phyloP scores from a whole-genome alignment of 2,797 vertebrate genomes.

The Lagocephalus sceleratus region DNA sequence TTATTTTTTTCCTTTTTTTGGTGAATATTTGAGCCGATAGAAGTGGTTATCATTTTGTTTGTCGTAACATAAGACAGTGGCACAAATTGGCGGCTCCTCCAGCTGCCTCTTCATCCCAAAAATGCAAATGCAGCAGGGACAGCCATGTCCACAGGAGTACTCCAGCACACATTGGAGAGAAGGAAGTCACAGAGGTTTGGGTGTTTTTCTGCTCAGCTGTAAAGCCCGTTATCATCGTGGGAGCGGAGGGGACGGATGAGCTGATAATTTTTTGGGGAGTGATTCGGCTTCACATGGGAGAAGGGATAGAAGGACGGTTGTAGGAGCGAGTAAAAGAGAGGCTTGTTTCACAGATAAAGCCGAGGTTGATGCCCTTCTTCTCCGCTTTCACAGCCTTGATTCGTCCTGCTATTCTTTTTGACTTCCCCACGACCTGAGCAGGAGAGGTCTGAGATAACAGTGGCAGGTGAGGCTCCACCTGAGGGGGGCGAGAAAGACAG shows the following conservation, averaged over 20 bases:
- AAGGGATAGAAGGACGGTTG: constrained; percentile 27
- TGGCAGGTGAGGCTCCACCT: constrained; percentile 24
- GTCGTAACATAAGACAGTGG: not conserved
- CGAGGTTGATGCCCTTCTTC: constrained; percentile 32
- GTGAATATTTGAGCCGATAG: constrained; percentile 7
- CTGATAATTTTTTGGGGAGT: constrained; percentile 48
- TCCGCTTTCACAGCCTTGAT: constrained; percentile 43
- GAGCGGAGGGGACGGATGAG: constrained; percentile 61
- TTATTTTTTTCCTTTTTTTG: constrained; percentile 13
- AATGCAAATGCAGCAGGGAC: constrained; percentile 30
- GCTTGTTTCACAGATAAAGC: constrained; percentile 43
- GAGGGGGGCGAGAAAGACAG: constrained; percentile 9
- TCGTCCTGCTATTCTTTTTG: constrained; percentile 25
- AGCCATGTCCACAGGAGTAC: constrained; percentile 37
- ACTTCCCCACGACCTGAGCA: constrained; percentile 31
- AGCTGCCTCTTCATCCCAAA: not conserved
- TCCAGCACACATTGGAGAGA: constrained; percentile 19
- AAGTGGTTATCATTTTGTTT: constrained; percentile 4
- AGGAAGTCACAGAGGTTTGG: constrained; percentile 56
- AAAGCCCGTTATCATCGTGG: constrained; percentile 65
- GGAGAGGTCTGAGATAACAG: constrained; percentile 27
- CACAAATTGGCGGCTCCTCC: constrained; percentile 20
- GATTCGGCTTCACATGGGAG: constrained; percentile 26
- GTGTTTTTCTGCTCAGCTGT: constrained; percentile 62
- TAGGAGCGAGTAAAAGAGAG: constrained; percentile 45